Evolutionary conservation across 1,140 invertebrate species (phyloP).

Genomic region (Bombyx mori): DNA sequence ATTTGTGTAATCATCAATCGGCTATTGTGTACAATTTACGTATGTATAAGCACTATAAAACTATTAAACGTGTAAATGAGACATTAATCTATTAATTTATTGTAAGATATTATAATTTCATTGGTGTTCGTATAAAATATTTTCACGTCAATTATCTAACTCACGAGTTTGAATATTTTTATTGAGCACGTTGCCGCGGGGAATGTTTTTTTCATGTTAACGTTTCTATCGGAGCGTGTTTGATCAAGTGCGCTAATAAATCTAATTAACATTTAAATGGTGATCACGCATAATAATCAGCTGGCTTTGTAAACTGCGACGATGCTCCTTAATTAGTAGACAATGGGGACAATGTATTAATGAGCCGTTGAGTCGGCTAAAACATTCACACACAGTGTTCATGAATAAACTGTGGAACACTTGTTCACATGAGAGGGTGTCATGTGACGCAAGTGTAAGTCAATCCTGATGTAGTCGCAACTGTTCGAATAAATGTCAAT

Average conservation of each 20-base stretch:
- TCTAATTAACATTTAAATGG: slow-evolving; percentile 68
- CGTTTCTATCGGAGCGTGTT: slow-evolving; percentile 26
- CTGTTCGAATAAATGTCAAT: no score
- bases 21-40: slow-evolving; percentile 1
- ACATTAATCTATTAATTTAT: slow-evolving; percentile 4
- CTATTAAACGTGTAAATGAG: slow-evolving; percentile 1
- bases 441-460: slow-evolving; percentile 28
- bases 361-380: slow-evolving; percentile 40
- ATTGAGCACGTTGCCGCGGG: slow-evolving; percentile 13
- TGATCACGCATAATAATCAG: slow-evolving; percentile 67
- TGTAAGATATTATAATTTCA: neutral
- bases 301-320: slow-evolving; percentile 50
- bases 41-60: slow-evolving; percentile 1
- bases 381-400: slow-evolving; percentile 27
- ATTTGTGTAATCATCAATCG: no score
- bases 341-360: slow-evolving; percentile 50
- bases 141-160: slow-evolving; percentile 17
- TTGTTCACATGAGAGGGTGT: slow-evolving; percentile 36
- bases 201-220: slow-evolving; percentile 25
- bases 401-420: slow-evolving; percentile 31
- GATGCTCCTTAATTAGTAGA: slow-evolving; percentile 56
- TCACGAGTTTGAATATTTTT: slow-evolving; percentile 18
- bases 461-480: no score
- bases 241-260: slow-evolving; percentile 59
- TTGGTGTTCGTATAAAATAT: slow-evolving; percentile 9